Conservation (phyloP, 37 sponge, comb jelly and placozoan species). For the Chondrilla cf. caribensis region DNA sequence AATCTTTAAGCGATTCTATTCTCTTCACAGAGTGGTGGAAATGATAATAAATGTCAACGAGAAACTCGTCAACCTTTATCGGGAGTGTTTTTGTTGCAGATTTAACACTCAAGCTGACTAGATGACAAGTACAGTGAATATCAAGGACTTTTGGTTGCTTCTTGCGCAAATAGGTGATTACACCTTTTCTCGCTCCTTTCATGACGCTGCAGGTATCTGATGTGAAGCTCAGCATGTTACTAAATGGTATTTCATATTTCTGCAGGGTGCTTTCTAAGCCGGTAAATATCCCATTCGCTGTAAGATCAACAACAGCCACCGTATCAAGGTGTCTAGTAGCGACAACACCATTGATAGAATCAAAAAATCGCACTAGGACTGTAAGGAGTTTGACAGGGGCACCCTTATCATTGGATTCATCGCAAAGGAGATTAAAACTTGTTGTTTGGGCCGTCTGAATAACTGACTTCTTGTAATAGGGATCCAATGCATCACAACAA, state of each 20-base stretch:
- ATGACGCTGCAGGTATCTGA: neutral
- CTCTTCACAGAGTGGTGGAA: conserved; percentile 36
- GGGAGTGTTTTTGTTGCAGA: conserved; percentile 35
- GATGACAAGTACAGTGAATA: conserved; percentile 40
- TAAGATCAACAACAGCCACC: conserved; percentile 10
- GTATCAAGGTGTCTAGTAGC: conserved; percentile 26
- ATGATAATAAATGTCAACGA: conserved; percentile 44
- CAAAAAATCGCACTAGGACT: neutral
- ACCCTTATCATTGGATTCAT: conserved; percentile 4
- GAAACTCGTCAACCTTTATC: conserved; percentile 34
- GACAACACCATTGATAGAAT: neutral
- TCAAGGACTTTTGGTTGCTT: conserved; percentile 1
- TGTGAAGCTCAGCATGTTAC: conserved; percentile 7
- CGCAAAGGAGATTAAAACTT: neutral
- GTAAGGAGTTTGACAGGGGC: neutral
- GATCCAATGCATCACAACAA: conserved; percentile 25
- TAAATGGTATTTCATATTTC: neutral
- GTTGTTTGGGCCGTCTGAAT: neutral
- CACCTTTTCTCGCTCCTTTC: conserved; percentile 5
- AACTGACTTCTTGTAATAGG: neutral
- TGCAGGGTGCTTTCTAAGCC: conserved; percentile 1
- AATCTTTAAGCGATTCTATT: conserved; percentile 28
- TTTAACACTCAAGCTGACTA: conserved; percentile 35
- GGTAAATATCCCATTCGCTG: conserved; percentile 21
- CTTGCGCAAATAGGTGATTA: neutral